These are phyloP conservation scores for Tupaia tana DNA, from an alignment of 2,113 vertebrate species.

Conservation along the genomic window DNA sequence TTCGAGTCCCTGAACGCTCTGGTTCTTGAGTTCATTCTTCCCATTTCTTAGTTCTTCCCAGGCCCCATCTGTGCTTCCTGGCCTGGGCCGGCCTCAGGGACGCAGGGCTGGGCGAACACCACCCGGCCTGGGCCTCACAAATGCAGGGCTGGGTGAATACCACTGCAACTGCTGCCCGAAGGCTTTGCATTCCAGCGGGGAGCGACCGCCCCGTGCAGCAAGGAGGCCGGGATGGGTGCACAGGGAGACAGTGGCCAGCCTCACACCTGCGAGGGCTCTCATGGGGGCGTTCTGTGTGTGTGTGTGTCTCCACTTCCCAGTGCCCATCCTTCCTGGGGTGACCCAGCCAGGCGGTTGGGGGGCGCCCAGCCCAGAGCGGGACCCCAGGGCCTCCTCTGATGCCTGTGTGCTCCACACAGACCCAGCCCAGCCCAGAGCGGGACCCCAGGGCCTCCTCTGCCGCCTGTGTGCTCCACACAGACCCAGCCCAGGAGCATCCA, in stretches of 20 bases:
- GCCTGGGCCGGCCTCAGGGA: not conserved
- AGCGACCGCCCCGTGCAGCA: not conserved
- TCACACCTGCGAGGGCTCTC: accelerated
- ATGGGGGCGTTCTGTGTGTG: accelerated
- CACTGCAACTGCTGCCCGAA: accelerated
- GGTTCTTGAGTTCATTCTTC: accelerated
- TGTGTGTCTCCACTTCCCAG: not conserved
- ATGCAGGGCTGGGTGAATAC: not conserved
- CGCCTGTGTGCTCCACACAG: not conserved
- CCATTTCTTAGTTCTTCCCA: not conserved
- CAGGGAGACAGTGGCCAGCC: accelerated
- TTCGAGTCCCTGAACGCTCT: not conserved
- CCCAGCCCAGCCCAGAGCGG: not conserved
- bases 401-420: not conserved
- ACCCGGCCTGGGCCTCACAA: accelerated
- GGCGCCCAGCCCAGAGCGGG: not conserved
- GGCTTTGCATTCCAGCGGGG: not conserved
- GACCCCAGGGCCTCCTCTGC: not conserved
- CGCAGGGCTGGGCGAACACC: not conserved
- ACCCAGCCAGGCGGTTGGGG: not conserved
- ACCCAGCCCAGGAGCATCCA: not conserved
- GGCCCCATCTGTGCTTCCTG: not conserved
- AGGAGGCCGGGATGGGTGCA: not conserved
- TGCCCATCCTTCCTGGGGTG: not conserved
- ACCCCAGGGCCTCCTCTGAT: not conserved